Percentiles rank a stretch among this genome's conserved stretches.
These are phyloP conservation scores for Eidolon helvum DNA, from an alignment of 2,113 vertebrate genomes.

Conservation along the genomic window DNA sequence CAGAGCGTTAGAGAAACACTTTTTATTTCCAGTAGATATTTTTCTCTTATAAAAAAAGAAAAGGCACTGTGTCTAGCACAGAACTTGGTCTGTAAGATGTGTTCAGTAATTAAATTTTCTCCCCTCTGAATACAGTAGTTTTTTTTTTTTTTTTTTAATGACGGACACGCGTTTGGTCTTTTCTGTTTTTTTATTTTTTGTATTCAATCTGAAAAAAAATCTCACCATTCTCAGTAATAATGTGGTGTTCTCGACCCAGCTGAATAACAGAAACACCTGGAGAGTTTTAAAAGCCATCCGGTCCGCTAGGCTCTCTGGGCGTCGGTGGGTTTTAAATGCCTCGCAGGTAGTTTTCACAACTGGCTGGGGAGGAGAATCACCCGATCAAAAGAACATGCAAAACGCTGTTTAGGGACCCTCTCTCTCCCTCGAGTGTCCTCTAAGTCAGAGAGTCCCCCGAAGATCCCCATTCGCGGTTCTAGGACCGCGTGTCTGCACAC, in stretches of 20 bases:
- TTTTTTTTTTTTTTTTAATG: slow-evolving; percentile 19
- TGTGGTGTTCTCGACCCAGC: background rate
- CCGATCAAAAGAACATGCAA: background rate
- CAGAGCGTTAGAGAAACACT: background rate
- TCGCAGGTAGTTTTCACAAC: background rate
- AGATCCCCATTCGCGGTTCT: background rate
- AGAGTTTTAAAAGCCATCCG: background rate
- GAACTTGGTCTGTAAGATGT: background rate
- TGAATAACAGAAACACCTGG: background rate
- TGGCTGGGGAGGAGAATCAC: background rate
- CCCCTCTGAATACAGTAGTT: background rate
- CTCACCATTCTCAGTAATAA: background rate
- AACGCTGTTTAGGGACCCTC: background rate
- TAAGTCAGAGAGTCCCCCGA: background rate
- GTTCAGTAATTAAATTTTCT: background rate
- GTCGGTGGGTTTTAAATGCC: background rate
- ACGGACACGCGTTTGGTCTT: background rate
- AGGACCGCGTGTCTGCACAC: background rate
- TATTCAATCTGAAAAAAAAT: background rate
- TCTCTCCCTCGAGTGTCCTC: background rate
- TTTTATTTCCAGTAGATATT: background rate
- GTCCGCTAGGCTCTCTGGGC: background rate
- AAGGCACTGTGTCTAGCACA: background rate
- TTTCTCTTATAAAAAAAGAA: background rate
- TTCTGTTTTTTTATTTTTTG: background rate